Conservation (phyloP, 2,113 vertebrate genomes). For the Callionymus lyra region DNA sequence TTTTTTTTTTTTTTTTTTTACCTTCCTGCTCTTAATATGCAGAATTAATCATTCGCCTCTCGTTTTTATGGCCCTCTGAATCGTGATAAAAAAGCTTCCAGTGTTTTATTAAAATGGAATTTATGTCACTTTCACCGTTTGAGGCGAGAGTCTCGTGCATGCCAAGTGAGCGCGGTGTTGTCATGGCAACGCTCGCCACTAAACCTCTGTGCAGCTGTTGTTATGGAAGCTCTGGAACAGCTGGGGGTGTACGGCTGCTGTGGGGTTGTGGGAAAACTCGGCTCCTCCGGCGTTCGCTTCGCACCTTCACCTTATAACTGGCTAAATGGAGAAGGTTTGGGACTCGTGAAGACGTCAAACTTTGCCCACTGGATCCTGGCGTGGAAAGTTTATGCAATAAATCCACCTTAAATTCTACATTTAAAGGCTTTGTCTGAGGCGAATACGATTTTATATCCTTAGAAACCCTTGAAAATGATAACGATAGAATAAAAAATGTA, state of each 20-base stretch:
- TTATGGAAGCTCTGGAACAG: conserved; percentile 70
- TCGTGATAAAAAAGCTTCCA: conserved; percentile 43
- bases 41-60: conserved; percentile 53
- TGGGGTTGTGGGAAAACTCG: conserved; percentile 64
- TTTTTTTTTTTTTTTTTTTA: too few species aligned
- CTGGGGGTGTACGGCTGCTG: conserved; percentile 64
- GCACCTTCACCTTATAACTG: conserved; percentile 53
- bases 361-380: conserved; percentile 20
- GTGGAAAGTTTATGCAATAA: too few species aligned
- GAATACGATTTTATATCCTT: too few species aligned
- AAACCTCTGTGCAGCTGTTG: conserved; percentile 72
- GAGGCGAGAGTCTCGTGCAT: conserved; percentile 56
- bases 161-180: conserved; percentile 67
- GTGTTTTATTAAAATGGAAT: conserved; percentile 62
- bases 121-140: conserved; percentile 69
- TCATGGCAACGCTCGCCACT: conserved; percentile 70
- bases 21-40: conserved; percentile 31
- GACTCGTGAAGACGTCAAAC: conserved; percentile 41
- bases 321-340: conserved; percentile 34
- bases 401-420: too few species aligned
- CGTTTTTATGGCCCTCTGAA: conserved; percentile 39
- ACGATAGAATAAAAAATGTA: too few species aligned
- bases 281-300: conserved; percentile 51
- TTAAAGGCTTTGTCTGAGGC: too few species aligned
- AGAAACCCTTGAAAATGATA: too few species aligned